Evolutionary conservation across 2,797 vertebrate species (phyloP).

Genomic region (Erethizon dorsatum): DNA sequence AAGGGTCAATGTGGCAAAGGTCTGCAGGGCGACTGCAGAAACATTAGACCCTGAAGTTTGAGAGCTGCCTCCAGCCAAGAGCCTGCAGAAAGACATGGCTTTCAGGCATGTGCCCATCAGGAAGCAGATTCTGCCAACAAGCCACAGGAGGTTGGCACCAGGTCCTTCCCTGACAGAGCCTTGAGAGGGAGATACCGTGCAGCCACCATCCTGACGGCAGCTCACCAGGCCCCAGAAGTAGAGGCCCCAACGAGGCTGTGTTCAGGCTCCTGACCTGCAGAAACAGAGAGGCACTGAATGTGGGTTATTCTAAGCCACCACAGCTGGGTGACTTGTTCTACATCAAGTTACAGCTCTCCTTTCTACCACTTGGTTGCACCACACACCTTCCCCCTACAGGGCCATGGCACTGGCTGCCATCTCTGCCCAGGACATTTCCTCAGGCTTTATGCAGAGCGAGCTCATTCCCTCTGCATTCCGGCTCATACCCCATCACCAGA

Average conservation of each 20-base stretch:
- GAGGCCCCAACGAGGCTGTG: neutral
- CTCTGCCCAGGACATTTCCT: neutral
- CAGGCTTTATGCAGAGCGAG: neutral
- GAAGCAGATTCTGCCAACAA: neutral
- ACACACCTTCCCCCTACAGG: neutral
- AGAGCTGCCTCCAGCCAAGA: neutral
- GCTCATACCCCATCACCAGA: neutral
- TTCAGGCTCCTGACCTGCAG: neutral
- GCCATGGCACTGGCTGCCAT: neutral
- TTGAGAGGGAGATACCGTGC: neutral
- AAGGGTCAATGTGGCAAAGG: neutral
- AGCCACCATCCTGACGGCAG: too few species aligned
- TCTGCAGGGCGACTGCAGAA: neutral
- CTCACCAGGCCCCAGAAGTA: neutral
- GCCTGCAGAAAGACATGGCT: neutral
- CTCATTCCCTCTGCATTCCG: neutral
- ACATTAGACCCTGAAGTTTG: neutral
- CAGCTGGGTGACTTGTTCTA: neutral
- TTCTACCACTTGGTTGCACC: neutral
- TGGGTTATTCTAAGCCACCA: too few species aligned
- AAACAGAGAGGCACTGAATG: neutral
- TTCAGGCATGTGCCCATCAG: neutral
- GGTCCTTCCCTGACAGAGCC: neutral
- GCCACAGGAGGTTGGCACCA: neutral
- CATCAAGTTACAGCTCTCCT: neutral